phyloP scores from a whole-genome alignment of 2,888 invertebrate species.

The Cryptops parisi region DNA sequence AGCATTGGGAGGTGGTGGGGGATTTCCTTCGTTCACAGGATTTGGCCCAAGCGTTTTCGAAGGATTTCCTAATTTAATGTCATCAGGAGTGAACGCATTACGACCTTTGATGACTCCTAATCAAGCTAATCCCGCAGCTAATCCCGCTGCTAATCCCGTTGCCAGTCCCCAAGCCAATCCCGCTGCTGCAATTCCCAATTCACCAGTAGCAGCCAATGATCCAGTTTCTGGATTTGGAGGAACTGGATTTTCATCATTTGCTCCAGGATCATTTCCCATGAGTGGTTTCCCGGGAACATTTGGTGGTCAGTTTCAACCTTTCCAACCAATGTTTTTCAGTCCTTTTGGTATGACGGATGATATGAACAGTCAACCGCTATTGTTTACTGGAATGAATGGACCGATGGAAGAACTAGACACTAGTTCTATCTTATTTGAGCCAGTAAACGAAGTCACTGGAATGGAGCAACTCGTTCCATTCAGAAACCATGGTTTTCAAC shows the following conservation, averaged over 20 bases:
- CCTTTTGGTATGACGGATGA: not conserved
- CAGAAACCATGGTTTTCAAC: too few species aligned
- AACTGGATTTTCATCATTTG: not conserved
- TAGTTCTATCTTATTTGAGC: not conserved
- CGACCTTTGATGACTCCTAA: too few species aligned
- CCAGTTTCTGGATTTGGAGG: not conserved
- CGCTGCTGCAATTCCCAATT: not conserved
- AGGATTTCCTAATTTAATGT: not conserved
- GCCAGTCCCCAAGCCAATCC: not conserved
- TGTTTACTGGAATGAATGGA: not conserved
- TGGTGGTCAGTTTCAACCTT: conserved; percentile 1
- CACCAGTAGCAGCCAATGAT: not conserved
- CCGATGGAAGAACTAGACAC: conserved; percentile 9
- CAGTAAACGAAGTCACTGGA: not conserved
- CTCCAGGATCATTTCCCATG: not conserved
- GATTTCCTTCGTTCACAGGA: too few species aligned
- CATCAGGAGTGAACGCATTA: not conserved
- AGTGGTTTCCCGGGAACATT: not conserved
- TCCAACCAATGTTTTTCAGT: conserved; percentile 5
- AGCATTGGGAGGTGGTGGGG: too few species aligned
- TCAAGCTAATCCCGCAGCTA: not conserved
- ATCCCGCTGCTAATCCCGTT: not conserved
- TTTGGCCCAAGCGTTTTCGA: not conserved
- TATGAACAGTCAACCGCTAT: not conserved
- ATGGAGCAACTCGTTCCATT: not conserved